These are phyloP conservation scores for Nephrotoma guestfalica DNA, from an alignment of 2,888 invertebrate species.

Conservation along the genomic window DNA sequence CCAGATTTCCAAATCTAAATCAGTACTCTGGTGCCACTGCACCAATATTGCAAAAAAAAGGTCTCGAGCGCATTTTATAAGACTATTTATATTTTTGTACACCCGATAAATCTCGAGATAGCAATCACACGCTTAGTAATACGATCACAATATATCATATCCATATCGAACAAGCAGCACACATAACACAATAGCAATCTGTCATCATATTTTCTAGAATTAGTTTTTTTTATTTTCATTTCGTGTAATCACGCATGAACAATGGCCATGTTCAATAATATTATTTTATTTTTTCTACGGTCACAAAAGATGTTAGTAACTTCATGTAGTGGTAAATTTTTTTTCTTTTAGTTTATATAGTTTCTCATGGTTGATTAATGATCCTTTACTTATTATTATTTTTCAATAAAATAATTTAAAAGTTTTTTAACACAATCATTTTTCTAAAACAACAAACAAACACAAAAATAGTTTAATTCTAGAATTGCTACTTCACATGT, in stretches of 20 bases:
- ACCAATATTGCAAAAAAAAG: background rate
- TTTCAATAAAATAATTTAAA: background rate
- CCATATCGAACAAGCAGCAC: background rate
- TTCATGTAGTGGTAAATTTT: background rate
- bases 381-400: background rate
- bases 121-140: background rate
- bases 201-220: background rate
- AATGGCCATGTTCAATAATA: background rate
- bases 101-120: background rate
- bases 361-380: constrained; percentile 4
- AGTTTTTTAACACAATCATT: background rate
- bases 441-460: background rate
- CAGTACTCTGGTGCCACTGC: too few species aligned
- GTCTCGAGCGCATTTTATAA: background rate
- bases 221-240: background rate
- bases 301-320: constrained; percentile 2
- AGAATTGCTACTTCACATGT: background rate
- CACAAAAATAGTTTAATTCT: background rate
- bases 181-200: background rate
- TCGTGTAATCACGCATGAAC: constrained; percentile 1
- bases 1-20: background rate
- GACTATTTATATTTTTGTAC: background rate
- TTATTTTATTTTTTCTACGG: background rate
- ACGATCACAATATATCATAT: background rate
- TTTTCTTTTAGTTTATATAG: background rate